Evolutionary conservation across 1,140 invertebrate species (phyloP), one percentile per base, ranked within the genome.

Genomic region (Drosophila orosa): DNA sequence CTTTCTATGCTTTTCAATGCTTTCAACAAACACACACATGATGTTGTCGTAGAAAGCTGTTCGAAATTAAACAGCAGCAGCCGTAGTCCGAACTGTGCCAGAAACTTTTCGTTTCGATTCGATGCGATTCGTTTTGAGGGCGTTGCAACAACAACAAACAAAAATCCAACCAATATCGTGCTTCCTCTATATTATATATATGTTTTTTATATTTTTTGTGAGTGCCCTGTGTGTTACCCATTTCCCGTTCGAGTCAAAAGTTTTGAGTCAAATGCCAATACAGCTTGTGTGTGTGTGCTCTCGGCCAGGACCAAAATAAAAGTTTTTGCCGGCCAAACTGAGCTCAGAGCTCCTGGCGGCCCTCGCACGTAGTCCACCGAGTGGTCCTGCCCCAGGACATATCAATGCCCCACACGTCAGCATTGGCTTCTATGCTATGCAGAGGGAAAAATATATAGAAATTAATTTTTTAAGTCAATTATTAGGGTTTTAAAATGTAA

Each of bases 251-350:
- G 57, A 86, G 71, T 78, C 62, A 83, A 86, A 86, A 86, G 83
- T 87, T 87, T 89, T 78, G 79, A 87, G 79, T 83, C 76, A 87
- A 87, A 87, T 87, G 83, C 83, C 84, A 87, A 89, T 89, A 86
- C 84, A 80, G 83, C 81, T 86, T 86, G 82, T 67, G 69, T 60
- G 69, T 60, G 42, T 45, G 66, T 47, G 71, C 25, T 56, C 56
- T 55, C 42, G 47, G 42, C 58, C 52, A 37, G 58, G 39, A 22
- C 66, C 65, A 48, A 72, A 71, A 71, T 71, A 71, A 71, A 71
- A 67, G 78, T 78, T 54, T 54, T 77, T 60, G 60, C 58, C 37
- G 66, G 61, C 71, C 67, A 61, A 27, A 37, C 47, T 33, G 60
- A 48, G 63, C 24, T 24, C 42, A 10, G 37, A 58, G 45, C 47